Conservation (phyloP, 2,113 vertebrate genomes). For the Tragelaphus scriptus region DNA sequence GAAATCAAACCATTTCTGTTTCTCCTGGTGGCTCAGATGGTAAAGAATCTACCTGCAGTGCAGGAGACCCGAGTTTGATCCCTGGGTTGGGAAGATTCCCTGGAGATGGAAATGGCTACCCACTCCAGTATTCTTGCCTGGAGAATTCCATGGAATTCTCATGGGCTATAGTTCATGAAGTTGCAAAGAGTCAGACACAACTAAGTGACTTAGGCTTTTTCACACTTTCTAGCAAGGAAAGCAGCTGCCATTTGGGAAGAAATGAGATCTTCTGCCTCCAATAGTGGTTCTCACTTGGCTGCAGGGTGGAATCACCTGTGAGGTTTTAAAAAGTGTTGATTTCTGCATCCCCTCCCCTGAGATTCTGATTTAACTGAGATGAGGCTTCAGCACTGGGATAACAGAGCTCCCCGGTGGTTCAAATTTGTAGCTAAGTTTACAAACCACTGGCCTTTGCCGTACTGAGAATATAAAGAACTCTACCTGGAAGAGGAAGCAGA, state of each 20-base stretch:
- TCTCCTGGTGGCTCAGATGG: not conserved
- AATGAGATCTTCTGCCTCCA: not conserved
- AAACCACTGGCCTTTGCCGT: not conserved
- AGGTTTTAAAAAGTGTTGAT: not conserved
- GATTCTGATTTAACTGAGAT: not conserved
- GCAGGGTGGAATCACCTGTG: not conserved
- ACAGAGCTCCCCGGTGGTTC: not conserved
- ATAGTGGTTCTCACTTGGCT: not conserved
- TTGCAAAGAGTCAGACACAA: rapidly evolving
- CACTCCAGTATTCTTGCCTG: no score
- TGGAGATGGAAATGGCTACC: not conserved
- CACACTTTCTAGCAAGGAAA: not conserved
- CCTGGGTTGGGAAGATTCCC: not conserved
- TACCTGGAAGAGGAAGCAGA: not conserved
- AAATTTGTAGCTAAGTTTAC: not conserved
- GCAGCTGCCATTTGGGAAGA: not conserved
- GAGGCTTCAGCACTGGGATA: no score
- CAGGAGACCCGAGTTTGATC: no score
- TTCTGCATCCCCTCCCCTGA: not conserved
- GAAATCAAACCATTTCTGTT: rapidly evolving
- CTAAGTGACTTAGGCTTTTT: rapidly evolving
- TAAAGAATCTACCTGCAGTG: no score
- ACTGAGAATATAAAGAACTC: not conserved
- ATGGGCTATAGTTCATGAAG: no score
- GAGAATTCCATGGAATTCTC: no score